Evolutionary conservation across 2,113 vertebrate genomes (phyloP).

Genomic region (Acanthisitta chloris): DNA sequence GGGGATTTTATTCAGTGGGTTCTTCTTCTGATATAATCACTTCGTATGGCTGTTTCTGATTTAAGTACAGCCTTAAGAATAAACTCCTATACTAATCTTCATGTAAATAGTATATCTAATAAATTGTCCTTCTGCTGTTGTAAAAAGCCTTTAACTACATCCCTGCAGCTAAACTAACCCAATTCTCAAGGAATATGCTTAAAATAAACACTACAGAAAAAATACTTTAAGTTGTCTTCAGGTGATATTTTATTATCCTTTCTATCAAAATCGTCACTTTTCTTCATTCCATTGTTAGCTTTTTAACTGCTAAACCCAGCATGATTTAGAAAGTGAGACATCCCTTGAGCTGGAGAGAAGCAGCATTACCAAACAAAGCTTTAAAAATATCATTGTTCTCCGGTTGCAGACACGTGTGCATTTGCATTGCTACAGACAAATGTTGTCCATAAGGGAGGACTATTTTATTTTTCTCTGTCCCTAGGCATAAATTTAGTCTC

Average conservation of each 20-base stretch:
- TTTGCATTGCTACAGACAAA: slow-evolving; percentile 17
- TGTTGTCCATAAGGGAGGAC: background rate
- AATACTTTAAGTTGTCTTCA: slow-evolving; percentile 41
- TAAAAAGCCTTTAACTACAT: background rate
- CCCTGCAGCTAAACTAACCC: background rate
- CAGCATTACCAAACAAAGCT: background rate
- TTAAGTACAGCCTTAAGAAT: background rate
- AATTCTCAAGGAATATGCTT: background rate
- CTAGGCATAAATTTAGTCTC: background rate
- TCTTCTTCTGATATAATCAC: background rate
- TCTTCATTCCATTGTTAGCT: background rate
- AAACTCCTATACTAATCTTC: background rate
- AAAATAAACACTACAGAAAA: slow-evolving; percentile 20
- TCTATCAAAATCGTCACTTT: slow-evolving; percentile 21
- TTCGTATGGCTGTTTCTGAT: background rate
- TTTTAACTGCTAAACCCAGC: slow-evolving; percentile 18
- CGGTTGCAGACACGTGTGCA: background rate
- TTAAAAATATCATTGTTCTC: slow-evolving; percentile 10
- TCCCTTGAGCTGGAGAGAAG: background rate
- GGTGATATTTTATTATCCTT: slow-evolving; percentile 22
- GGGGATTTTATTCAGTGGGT: background rate
- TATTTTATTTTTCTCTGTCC: background rate
- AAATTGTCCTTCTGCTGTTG: background rate
- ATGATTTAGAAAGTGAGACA: slow-evolving; percentile 25
- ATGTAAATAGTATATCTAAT: background rate